Evolutionary conservation across 2,888 invertebrate genomes (phyloP), one percentile per base, ranked within the genome.

Genomic region (Acanthococcus lagerstroemiae): DNA sequence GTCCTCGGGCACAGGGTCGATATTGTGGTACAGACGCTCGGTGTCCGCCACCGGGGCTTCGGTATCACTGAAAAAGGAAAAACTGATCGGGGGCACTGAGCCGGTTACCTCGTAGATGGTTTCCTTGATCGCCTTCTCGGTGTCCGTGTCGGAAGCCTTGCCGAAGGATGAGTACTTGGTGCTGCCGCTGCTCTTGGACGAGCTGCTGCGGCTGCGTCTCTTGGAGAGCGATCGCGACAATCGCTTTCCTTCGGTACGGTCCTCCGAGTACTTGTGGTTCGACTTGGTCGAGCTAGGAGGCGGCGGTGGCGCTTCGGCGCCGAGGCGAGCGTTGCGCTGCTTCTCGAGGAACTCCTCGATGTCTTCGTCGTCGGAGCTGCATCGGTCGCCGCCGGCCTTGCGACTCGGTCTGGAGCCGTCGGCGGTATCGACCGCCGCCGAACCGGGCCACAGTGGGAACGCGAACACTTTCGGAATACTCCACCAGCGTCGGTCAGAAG

Each of bases 401-500:
- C n/a, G n/a, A n/a, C n/a, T n/a, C n/a, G n/a, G n/a, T 22, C 25
- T n/a, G 1, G 55, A 25, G 9, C 25, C 4, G 24, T 25, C 45
- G 37, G 25, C 19, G 5, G 15, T 37, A 22, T 44, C 57, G n/a
- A 44, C 44, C 17, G 15, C 21, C 45, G 57, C 9, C 3, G 37
- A 26, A 57, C 21, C 54, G 22, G 12, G 27, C 63, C 63, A 63
- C 52, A 63, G 52, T 19, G 63, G 54, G 21, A 67, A 68, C 55
- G 67, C 58, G 25, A 68, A 67, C 48, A 67, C 60, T 15, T 66
- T 54, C 7, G 69, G 68, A 45, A 69, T 50, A 55, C 67, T 67
- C 69, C 69, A 69, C 69, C 69, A 69, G 19, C 68, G 67, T 19
- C 67, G 66, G 55, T 68, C 69, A 15, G 66, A n/a, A n/a, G n/a